Evolutionary conservation across 2,888 invertebrate genomes (phyloP).

Genomic region (Campoplex nolae): DNA sequence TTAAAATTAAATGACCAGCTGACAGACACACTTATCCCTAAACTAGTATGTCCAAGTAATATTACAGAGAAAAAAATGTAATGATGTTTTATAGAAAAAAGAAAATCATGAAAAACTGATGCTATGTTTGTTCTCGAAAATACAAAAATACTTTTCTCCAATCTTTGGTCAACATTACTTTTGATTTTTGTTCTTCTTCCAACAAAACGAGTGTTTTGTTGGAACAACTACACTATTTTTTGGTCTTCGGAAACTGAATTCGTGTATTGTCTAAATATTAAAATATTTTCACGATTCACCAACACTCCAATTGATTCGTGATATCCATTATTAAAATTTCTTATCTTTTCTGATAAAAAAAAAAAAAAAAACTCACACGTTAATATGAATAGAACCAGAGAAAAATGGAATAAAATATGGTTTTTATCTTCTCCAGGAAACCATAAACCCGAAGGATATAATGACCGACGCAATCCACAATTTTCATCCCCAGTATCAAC

Average conservation of each 20-base stretch:
- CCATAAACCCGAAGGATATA: constrained; percentile 99
- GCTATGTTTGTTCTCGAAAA: neutral
- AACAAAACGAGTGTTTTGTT: neutral
- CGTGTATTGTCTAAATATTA: too few relatives aligned
- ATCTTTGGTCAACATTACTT: neutral
- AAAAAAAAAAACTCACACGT: constrained; percentile 30
- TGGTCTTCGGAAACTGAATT: neutral
- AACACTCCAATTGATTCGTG: too few relatives aligned
- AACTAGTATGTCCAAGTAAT: neutral
- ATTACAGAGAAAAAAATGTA: neutral
- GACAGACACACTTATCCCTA: neutral
- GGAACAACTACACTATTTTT: neutral
- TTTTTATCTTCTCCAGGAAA: constrained; percentile 89
- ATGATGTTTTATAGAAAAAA: neutral
- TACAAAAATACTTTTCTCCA: neutral
- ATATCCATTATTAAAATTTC: neutral
- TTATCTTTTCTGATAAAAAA: constrained; percentile 11
- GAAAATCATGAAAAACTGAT: neutral
- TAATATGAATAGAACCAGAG: neutral
- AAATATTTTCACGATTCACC: too few relatives aligned
- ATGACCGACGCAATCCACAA: constrained; percentile 99
- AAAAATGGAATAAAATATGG: constrained; percentile 9
- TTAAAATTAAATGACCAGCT: neutral
- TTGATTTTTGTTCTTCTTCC: neutral
- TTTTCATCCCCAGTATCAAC: constrained; percentile 99